A percentile compares a stretch with the other conserved stretches of the same genome.
Conservation (phyloP, 1,140 invertebrate genomes). For the Zaprionus inermis region DNA sequence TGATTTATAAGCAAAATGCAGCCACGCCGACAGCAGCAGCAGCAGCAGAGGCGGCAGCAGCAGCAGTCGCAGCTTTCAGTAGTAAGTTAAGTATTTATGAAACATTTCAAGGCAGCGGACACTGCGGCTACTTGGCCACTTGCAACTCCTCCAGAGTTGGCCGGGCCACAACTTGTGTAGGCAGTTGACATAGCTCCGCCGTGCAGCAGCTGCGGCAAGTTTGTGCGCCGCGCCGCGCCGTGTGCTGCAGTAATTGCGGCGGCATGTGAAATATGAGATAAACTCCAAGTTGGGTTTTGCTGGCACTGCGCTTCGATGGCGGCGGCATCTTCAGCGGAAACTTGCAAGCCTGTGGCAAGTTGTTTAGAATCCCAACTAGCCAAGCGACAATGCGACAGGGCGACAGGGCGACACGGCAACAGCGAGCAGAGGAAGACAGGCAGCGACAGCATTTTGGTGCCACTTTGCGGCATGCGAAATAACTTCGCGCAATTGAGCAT, state of each 20-base stretch:
- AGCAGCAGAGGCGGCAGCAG: neutral
- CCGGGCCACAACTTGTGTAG: constrained; percentile 60
- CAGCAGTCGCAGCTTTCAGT: neutral
- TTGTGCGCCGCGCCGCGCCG: constrained; percentile 48
- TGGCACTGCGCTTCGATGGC: constrained; percentile 13
- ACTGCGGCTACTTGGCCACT: constrained; percentile 39
- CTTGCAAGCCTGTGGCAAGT: constrained; percentile 77
- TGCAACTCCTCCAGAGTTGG: neutral
- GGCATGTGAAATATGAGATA: constrained; percentile 83
- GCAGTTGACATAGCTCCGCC: constrained; percentile 70
- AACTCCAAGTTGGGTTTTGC: constrained; percentile 75
- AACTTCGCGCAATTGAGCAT: constrained; percentile 82
- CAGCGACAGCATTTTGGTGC: constrained; percentile 79
- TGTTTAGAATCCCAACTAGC: constrained; percentile 77
- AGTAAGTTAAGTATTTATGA: constrained; percentile 69
- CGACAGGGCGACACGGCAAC: constrained; percentile 7
- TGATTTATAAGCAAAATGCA: constrained; percentile 82
- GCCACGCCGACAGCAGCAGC: constrained; percentile 50
- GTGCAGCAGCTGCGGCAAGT: constrained; percentile 38
- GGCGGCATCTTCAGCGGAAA: constrained; percentile 34
- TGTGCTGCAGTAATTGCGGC: constrained; percentile 76
- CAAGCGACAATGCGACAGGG: constrained; percentile 5
- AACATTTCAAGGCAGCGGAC: constrained; percentile 76
- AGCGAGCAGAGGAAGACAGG: constrained; percentile 44
- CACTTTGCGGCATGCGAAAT: constrained; percentile 82